Percentiles rank a stretch among this genome's conserved stretches.
Conservation (phyloP, 2,888 invertebrate species). For the Disparrhopalites patrizii region DNA sequence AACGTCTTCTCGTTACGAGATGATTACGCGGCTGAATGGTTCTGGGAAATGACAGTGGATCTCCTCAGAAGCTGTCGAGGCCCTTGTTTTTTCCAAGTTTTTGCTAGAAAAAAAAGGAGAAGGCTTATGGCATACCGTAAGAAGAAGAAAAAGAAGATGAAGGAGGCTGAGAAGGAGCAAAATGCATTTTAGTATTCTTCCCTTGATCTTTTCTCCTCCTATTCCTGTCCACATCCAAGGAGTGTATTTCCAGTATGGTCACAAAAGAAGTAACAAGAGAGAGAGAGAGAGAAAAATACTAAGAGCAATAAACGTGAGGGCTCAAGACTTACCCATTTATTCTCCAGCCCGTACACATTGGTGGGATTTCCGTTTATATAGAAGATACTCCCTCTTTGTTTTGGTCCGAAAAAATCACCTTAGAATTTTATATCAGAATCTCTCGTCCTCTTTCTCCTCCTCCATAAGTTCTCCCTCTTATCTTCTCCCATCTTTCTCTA, state of each 20-base stretch:
- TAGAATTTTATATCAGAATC: no score
- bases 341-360: not conserved
- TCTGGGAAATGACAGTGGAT: conserved; percentile 26
- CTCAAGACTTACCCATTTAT: not conserved
- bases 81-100: conserved; percentile 10
- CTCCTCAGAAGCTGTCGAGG: conserved; percentile 20
- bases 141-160: conserved; percentile 20
- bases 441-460: no score
- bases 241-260: conserved; percentile 28
- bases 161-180: conserved; percentile 27
- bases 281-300: conserved; percentile 27
- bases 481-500: no score
- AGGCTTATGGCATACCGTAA: not conserved
- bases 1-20: conserved; percentile 27
- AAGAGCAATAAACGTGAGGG: conserved; percentile 20
- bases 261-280: no score
- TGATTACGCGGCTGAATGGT: conserved; percentile 26
- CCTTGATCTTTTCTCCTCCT: conserved; percentile 9
- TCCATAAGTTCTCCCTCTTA: no score
- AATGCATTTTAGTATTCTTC: conserved; percentile 28
- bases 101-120: conserved; percentile 5
- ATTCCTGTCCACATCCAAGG: no score
- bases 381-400: no score
- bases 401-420: no score
- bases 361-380: no score